Evolutionary conservation across 2,888 invertebrate species (phyloP).

Genomic region (Leuctra nigra): DNA sequence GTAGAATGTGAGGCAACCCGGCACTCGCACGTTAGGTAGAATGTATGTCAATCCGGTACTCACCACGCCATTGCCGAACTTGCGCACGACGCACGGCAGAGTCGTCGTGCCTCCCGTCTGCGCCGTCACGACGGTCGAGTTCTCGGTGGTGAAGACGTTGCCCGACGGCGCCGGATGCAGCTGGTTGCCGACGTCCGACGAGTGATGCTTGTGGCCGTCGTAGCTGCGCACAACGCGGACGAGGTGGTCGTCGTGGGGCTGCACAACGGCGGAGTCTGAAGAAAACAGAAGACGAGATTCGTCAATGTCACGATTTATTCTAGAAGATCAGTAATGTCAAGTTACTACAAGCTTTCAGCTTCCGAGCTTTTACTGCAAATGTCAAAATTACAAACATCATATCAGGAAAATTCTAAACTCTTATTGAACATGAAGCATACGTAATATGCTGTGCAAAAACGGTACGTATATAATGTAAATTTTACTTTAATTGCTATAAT

Average conservation of each 20-base stretch:
- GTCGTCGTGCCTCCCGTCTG: slow-evolving; percentile 48
- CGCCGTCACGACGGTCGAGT: slow-evolving; percentile 45
- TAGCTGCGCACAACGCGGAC: slow-evolving; percentile 9
- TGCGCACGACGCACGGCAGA: slow-evolving; percentile 45
- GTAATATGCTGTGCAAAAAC: no score
- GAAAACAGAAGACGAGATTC: background rate
- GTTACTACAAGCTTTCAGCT: background rate
- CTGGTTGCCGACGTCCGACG: slow-evolving; percentile 19
- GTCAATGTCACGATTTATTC: background rate
- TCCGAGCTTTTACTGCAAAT: background rate
- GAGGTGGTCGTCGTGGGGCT: no score
- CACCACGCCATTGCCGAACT: slow-evolving; percentile 47
- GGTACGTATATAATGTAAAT: no score
- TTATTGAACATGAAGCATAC: no score
- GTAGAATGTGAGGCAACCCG: no score
- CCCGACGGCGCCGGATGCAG: slow-evolving; percentile 35
- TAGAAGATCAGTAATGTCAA: background rate
- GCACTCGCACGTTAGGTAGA: no score
- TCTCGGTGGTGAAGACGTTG: slow-evolving; percentile 43
- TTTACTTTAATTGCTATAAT: no score
- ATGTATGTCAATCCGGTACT: no score
- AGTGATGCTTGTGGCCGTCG: slow-evolving; percentile 19
- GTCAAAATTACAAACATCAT: background rate
- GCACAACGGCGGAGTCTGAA: background rate
- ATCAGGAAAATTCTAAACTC: no score